Conservation (phyloP, 2,797 vertebrate genomes). For the Phrynocephalus forsythii region DNA sequence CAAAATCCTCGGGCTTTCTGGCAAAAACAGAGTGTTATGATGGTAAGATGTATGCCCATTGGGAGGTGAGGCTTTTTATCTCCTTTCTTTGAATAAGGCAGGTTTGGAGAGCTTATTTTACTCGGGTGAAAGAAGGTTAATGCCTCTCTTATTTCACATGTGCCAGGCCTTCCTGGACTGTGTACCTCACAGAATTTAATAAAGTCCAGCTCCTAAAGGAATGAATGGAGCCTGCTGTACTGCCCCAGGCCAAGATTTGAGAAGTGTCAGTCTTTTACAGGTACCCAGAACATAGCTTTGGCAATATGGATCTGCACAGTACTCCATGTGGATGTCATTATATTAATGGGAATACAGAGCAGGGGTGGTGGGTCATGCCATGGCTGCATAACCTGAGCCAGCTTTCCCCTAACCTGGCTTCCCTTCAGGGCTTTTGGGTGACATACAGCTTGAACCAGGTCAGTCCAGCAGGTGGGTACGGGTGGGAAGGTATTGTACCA, state of each 20-base stretch:
- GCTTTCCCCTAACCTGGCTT: too few relatives aligned
- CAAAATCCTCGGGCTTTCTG: slow-evolving; percentile 56
- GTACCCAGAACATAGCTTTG: neutral
- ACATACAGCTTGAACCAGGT: too few relatives aligned
- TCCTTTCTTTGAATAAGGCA: slow-evolving; percentile 61
- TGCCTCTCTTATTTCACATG: slow-evolving; percentile 48
- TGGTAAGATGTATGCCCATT: slow-evolving; percentile 63
- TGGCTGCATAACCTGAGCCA: neutral
- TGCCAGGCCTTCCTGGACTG: slow-evolving; percentile 28
- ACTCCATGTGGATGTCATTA: neutral
- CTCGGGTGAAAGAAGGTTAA: slow-evolving; percentile 59
- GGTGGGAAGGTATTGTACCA: too few relatives aligned
- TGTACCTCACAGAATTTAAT: slow-evolving; percentile 17
- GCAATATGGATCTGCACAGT: neutral
- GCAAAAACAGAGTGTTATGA: slow-evolving; percentile 53
- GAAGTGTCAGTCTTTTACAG: neutral
- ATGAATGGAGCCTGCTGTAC: slow-evolving; percentile 19
- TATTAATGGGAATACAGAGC: neutral
- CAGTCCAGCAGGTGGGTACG: too few relatives aligned
- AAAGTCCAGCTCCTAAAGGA: slow-evolving; percentile 22
- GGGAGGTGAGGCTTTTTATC: slow-evolving; percentile 61
- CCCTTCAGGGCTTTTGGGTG: too few relatives aligned
- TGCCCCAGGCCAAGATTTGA: neutral
- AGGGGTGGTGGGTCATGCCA: neutral
- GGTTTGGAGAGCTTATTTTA: slow-evolving; percentile 65